These are phyloP conservation scores for Globodera ellingtonae DNA, from an alignment of 1,140 invertebrate species.

Conservation along the genomic window DNA sequence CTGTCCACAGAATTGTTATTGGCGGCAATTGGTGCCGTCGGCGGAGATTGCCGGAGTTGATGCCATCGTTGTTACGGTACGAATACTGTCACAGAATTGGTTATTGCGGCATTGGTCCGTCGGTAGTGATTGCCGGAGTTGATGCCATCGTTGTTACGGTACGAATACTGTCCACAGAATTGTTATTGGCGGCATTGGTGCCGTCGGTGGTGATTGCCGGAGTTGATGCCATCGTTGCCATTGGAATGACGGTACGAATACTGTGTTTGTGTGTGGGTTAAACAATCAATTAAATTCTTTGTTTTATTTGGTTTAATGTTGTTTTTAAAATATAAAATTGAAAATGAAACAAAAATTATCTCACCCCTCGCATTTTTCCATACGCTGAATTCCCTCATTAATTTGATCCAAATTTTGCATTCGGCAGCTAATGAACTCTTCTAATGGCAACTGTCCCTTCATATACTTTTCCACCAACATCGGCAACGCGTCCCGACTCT, in stretches of 20 bases:
- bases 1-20: background rate
- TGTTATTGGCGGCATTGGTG: background rate
- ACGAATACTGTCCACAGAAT: background rate
- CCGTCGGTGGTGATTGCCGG: background rate
- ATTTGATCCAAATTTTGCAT: background rate
- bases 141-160: background rate
- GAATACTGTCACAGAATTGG: background rate
- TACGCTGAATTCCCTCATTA: constrained; percentile 15
- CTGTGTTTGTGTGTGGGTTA: background rate
- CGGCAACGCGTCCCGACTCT: constrained; percentile 70
- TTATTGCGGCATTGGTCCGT: background rate
- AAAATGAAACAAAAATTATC: no score
- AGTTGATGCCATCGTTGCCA: background rate
- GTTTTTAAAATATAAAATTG: no score
- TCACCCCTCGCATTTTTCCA: background rate
- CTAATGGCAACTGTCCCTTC: constrained; percentile 79
- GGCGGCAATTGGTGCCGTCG: background rate
- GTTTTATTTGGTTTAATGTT: background rate
- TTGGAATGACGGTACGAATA: background rate
- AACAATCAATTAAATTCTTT: background rate
- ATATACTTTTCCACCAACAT: constrained; percentile 80
- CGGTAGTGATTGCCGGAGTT: no score
- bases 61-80: background rate
- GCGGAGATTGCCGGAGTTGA: background rate
- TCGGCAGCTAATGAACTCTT: constrained; percentile 72